These are phyloP conservation scores for Palythoa grandis DNA, from an alignment of 92 coral and sea anemone species.

Conservation along the genomic window DNA sequence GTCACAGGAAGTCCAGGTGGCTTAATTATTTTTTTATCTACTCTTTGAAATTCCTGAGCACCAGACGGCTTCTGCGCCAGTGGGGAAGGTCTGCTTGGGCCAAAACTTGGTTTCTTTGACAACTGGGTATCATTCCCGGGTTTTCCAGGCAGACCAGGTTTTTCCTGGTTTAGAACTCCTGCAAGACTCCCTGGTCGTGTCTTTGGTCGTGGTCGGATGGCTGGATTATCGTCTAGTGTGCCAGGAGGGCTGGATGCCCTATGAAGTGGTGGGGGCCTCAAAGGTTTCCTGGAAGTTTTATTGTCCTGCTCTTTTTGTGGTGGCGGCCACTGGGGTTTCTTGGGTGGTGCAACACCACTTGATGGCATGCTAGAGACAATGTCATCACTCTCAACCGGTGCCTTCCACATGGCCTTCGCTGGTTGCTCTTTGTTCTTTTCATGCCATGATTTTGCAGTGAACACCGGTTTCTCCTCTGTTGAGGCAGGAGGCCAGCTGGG, in stretches of 20 bases:
- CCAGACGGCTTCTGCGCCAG: conserved; percentile 17
- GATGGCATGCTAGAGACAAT: conserved; percentile 3
- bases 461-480: conserved; percentile 8
- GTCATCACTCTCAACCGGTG: conserved; percentile 3
- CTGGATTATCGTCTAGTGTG: conserved; percentile 6
- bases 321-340: conserved; percentile 34
- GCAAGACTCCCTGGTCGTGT: conserved; percentile 62
- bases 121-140: conserved; percentile 41
- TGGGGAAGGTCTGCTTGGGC: conserved; percentile 22
- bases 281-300: conserved; percentile 4
- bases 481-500: conserved; percentile 20
- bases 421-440: not conserved
- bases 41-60: conserved; percentile 21
- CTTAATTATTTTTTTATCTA: not conserved
- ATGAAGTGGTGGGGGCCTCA: conserved; percentile 7
- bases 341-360: conserved; percentile 12
- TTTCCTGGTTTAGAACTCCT: conserved; percentile 49
- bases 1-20: conserved; percentile 33
- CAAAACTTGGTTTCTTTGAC: conserved; percentile 43
- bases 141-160: conserved; percentile 13
- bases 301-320: not conserved
- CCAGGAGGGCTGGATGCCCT: conserved; percentile 37
- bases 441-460: conserved; percentile 11
- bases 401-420: conserved; percentile 19
- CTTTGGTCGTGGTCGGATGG: conserved; percentile 19